These are phyloP conservation scores for Piprites chloris DNA, from an alignment of 2,113 vertebrate species.

Conservation along the genomic window DNA sequence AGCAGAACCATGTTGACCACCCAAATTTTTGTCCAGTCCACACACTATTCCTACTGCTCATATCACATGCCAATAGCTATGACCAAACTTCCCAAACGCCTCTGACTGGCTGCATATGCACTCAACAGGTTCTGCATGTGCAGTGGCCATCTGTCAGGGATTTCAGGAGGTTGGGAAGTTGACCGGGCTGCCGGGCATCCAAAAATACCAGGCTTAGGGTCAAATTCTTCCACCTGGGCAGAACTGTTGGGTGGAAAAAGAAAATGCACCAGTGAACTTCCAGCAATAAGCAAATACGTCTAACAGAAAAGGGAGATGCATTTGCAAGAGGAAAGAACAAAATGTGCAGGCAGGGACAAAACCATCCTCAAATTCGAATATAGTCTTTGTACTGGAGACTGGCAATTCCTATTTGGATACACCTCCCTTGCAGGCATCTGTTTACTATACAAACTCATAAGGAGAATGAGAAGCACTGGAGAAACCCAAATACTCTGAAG, in stretches of 20 bases:
- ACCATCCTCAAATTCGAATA: background rate
- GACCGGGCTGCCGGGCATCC: background rate
- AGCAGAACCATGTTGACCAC: background rate
- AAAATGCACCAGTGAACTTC: background rate
- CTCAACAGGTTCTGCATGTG: background rate
- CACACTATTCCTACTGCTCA: background rate
- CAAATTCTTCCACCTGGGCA: background rate
- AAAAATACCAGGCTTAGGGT: background rate
- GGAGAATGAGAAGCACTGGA: background rate
- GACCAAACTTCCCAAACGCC: background rate
- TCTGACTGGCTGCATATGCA: background rate
- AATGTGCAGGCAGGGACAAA: background rate
- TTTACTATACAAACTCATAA: background rate
- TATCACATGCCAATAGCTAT: background rate
- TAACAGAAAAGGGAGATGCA: background rate
- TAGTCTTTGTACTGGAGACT: background rate
- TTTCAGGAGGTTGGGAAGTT: background rate
- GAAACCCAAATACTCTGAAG: background rate
- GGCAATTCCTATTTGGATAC: background rate
- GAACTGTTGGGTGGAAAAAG: background rate
- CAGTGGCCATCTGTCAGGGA: background rate
- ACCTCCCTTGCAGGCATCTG: background rate
- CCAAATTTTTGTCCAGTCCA: background rate
- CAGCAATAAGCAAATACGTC: background rate
- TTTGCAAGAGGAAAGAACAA: background rate